phyloP scores from a whole-genome alignment of 2,888 invertebrate genomes.

The Aspidapion aeneum region DNA sequence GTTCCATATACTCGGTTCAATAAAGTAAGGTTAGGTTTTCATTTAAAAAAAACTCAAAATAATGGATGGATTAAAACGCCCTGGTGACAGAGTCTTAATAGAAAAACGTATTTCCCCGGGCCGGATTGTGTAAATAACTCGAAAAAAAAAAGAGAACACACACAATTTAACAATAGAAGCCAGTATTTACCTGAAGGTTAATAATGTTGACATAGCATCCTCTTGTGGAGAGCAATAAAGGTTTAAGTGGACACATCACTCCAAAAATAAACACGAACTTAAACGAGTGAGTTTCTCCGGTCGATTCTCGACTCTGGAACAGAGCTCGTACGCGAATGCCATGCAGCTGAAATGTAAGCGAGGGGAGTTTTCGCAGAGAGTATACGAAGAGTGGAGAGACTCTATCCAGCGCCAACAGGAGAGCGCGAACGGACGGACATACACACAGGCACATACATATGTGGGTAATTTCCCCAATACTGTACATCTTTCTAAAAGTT shows the following conservation, averaged over 20 bases:
- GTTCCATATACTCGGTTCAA: no score
- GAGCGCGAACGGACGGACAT: background rate
- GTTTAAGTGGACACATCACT: background rate
- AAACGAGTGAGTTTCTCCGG: background rate
- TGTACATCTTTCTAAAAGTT: no score
- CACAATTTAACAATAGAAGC: background rate
- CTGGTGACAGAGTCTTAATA: background rate
- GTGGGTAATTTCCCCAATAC: no score
- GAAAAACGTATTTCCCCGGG: background rate
- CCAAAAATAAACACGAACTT: background rate
- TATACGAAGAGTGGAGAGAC: no score
- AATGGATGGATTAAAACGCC: background rate
- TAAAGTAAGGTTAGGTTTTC: background rate
- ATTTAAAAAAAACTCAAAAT: background rate
- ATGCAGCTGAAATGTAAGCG: background rate
- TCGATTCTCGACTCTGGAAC: background rate
- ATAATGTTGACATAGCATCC: background rate
- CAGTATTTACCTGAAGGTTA: background rate
- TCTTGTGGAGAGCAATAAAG: background rate
- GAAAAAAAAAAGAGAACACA: background rate
- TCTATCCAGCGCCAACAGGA: background rate
- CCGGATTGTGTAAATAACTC: background rate
- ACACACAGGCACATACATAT: no score
- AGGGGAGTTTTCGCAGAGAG: background rate
- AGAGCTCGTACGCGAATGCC: background rate